A percentile compares a stretch with the other conserved stretches of the same genome.
phyloP scores from a whole-genome alignment of 2,888 invertebrate species.

The Meghimatium bilineatum region DNA sequence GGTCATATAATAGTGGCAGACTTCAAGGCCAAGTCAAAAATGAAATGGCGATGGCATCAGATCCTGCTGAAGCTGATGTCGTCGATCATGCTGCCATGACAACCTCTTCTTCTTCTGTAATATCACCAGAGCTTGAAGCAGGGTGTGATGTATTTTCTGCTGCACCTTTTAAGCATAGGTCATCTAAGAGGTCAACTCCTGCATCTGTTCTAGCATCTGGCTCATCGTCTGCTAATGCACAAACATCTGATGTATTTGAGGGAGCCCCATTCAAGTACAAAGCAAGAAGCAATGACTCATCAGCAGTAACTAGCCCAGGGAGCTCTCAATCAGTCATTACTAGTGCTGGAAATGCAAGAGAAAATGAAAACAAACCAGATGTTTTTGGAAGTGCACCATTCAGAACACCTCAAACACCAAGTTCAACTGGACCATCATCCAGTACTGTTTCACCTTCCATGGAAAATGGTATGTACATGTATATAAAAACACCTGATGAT shows the following conservation, averaged over 20 bases:
- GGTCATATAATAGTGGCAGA: background rate
- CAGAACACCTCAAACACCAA: slow-evolving; percentile 56
- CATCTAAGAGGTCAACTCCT: slow-evolving; percentile 57
- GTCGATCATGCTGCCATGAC: slow-evolving; percentile 49
- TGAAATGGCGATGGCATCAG: slow-evolving; percentile 32
- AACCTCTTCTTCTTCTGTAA: slow-evolving; percentile 49
- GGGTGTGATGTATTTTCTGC: slow-evolving; percentile 72
- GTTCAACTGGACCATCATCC: slow-evolving; percentile 56
- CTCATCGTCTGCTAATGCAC: slow-evolving; percentile 55
- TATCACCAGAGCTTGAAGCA: slow-evolving; percentile 53
- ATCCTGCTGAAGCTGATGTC: slow-evolving; percentile 46
- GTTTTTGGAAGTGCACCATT: slow-evolving; percentile 73
- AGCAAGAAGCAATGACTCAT: slow-evolving; percentile 44
- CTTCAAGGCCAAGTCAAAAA: background rate
- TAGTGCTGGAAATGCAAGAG: slow-evolving; percentile 28
- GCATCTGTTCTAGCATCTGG: slow-evolving; percentile 49
- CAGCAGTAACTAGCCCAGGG: slow-evolving; percentile 43
- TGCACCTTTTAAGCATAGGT: slow-evolving; percentile 73
- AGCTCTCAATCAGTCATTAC: slow-evolving; percentile 40
- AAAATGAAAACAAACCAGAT: slow-evolving; percentile 53
- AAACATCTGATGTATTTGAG: slow-evolving; percentile 70
- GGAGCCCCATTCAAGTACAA: slow-evolving; percentile 72
- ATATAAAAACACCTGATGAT: slow-evolving; percentile 53
- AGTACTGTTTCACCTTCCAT: slow-evolving; percentile 54
- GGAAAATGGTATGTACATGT: slow-evolving; percentile 50